These are phyloP conservation scores for Onychorhynchus coronatus DNA, from an alignment of 2,113 vertebrate species.

Conservation along the genomic window DNA sequence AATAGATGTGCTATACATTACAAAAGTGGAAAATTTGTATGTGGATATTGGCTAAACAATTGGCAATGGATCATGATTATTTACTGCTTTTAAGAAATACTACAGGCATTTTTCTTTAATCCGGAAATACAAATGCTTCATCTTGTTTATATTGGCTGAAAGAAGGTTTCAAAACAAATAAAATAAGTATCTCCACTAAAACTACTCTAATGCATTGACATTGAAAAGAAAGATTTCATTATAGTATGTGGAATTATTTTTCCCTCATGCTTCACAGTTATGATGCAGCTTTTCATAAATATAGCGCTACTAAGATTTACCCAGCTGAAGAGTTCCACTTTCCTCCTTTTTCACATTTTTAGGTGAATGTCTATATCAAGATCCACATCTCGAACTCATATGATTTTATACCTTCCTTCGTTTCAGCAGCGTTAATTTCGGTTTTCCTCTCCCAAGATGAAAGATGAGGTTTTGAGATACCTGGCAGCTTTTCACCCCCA, in stretches of 20 bases:
- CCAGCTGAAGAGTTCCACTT: not conserved
- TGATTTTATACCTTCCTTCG: not conserved
- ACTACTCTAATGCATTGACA: not conserved
- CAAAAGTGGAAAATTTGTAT: not conserved
- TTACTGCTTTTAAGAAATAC: not conserved
- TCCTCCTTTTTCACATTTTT: not conserved
- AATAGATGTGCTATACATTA: not conserved
- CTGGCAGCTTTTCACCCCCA: not conserved
- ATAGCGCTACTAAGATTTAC: not conserved
- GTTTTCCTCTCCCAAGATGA: not conserved
- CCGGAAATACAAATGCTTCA: not conserved
- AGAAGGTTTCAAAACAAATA: not conserved
- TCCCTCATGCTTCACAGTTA: not conserved
- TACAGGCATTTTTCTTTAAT: not conserved
- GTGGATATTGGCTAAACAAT: not conserved
- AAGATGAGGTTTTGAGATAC: not conserved
- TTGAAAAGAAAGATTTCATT: not conserved
- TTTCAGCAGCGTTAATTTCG: not conserved
- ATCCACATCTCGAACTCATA: not conserved
- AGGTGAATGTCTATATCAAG: not conserved
- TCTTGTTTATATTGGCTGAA: not conserved
- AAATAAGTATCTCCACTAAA: not conserved
- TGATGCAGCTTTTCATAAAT: not conserved
- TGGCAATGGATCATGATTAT: not conserved
- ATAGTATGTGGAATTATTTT: not conserved